Evolutionary conservation across 2,797 vertebrate genomes (phyloP).

Genomic region (Sternotherus odoratus): DNA sequence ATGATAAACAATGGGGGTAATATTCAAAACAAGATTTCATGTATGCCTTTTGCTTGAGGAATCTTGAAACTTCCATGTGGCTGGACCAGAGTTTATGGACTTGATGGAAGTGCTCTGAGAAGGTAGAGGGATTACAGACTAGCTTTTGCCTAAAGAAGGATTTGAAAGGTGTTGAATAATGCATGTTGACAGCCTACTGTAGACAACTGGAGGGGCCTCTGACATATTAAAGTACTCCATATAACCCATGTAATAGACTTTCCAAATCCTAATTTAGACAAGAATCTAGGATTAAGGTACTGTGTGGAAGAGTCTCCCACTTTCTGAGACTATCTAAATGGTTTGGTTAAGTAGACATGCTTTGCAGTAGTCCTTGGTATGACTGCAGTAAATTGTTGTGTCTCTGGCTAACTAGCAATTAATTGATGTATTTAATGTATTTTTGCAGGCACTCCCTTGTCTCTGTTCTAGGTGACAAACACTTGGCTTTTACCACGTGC

Average conservation of each 20-base stretch:
- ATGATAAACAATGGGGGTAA: background rate
- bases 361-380: no score
- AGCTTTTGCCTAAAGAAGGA: background rate
- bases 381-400: background rate
- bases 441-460: background rate
- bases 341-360: background rate
- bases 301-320: background rate
- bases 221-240: background rate
- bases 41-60: no score
- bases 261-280: background rate
- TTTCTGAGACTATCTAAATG: background rate
- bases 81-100: background rate
- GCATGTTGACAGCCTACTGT: background rate
- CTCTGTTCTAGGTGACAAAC: background rate
- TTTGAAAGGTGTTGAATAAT: background rate
- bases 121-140: background rate
- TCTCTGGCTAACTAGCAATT: background rate
- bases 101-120: background rate
- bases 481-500: background rate
- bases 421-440: background rate
- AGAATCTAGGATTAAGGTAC: background rate
- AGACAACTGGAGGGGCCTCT: background rate
- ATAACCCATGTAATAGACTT: background rate
- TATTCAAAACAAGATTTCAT: background rate
- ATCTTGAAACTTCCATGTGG: background rate